A percentile compares a stretch with the other conserved stretches of the same genome.
phyloP scores from a whole-genome alignment of 2,888 invertebrate species.

The Acanthosepion esculentum region DNA sequence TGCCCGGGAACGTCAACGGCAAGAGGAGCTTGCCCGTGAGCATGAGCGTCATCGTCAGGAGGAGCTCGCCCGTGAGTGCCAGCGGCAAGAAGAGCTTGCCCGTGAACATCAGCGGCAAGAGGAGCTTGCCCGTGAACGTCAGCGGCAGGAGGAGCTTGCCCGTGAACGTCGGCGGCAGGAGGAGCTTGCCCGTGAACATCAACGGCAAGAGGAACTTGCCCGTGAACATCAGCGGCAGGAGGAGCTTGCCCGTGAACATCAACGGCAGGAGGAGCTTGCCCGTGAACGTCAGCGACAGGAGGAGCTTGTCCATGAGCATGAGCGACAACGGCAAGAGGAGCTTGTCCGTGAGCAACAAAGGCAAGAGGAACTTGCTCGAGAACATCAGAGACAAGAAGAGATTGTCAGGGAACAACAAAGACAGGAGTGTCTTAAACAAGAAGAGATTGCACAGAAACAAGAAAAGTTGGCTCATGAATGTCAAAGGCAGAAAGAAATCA shows the following conservation, averaged over 20 bases:
- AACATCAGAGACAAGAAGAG: conserved; percentile 5
- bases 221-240: neutral
- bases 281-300: neutral
- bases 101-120: neutral
- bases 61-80: neutral
- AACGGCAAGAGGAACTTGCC: neutral
- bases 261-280: conserved; percentile 24
- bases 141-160: neutral
- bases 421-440: neutral
- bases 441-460: neutral
- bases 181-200: neutral
- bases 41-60: neutral
- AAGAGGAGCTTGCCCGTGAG: neutral
- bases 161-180: neutral
- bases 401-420: neutral
- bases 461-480: neutral
- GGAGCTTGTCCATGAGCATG: neutral
- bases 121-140: neutral
- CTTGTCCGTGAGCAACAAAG: neutral
- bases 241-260: neutral
- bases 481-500: neutral
- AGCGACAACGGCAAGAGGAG: neutral
- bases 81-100: neutral
- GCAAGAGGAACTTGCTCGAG: neutral
- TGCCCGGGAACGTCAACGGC: neutral